These are phyloP conservation scores for Drosophila quasianomalipes DNA, from an alignment of 2,888 invertebrate species.

Conservation along the genomic window DNA sequence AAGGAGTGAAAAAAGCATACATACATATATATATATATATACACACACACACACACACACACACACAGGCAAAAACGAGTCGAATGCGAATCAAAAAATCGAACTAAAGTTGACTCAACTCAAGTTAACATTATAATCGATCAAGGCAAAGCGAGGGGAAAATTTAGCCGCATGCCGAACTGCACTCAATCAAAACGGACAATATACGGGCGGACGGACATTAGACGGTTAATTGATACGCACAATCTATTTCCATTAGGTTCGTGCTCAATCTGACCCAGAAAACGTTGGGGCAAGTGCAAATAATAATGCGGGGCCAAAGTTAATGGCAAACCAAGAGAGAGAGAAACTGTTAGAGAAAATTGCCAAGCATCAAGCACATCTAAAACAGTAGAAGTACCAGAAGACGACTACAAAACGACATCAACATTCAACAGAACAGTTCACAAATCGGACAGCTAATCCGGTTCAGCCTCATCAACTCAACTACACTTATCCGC, in stretches of 20 bases:
- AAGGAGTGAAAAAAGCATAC: constrained; percentile 32
- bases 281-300: constrained; percentile 64
- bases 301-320: constrained; percentile 43
- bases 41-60: background rate
- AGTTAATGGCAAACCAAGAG: constrained; percentile 41
- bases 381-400: constrained; percentile 28
- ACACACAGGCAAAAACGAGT: background rate
- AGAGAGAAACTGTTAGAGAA: constrained; percentile 48
- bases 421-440: constrained; percentile 20
- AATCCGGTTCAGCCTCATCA: constrained; percentile 53
- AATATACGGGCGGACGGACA: constrained; percentile 39
- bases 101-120: constrained; percentile 40
- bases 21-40: constrained; percentile 2
- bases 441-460: constrained; percentile 34
- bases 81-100: constrained; percentile 51
- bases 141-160: constrained; percentile 79
- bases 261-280: constrained; percentile 72
- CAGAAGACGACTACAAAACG: constrained; percentile 10
- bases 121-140: constrained; percentile 80
- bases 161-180: constrained; percentile 62
- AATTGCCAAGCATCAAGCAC: constrained; percentile 19
- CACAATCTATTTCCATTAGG: constrained; percentile 73
- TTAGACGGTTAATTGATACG: constrained; percentile 76
- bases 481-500: constrained; percentile 21
- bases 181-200: constrained; percentile 72